phyloP scores from a whole-genome alignment of 2,888 invertebrate genomes.

The Zonitis immaculata region DNA sequence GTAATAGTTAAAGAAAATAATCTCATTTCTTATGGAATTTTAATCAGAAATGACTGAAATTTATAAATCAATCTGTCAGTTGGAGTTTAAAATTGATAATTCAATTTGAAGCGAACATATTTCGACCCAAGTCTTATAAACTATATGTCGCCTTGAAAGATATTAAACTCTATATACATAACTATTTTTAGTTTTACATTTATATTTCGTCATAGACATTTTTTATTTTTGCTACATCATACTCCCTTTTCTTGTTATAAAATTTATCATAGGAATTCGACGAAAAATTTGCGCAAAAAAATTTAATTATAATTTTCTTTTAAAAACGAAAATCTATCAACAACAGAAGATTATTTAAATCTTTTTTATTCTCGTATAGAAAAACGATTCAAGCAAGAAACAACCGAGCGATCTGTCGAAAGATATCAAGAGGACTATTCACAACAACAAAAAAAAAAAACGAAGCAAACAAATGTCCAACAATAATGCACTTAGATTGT shows the following conservation, averaged over 20 bases:
- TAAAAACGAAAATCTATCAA: no score
- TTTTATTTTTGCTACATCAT: no score
- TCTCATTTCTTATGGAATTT: neutral
- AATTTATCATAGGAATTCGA: neutral
- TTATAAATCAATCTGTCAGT: neutral
- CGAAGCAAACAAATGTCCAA: constrained; percentile 2
- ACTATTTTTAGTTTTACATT: constrained; percentile 1
- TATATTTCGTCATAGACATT: neutral
- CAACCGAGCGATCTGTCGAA: neutral
- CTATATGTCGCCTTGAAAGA: neutral
- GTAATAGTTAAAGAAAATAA: neutral
- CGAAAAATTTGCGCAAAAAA: no score
- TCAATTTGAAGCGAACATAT: no score
- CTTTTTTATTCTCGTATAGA: no score
- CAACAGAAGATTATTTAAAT: no score
- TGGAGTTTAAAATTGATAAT: no score
- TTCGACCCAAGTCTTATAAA: neutral
- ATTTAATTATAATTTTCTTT: no score
- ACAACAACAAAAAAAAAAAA: no score
- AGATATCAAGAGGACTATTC: neutral
- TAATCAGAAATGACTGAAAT: neutral
- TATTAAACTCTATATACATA: neutral
- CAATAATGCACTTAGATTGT: constrained; percentile 3
- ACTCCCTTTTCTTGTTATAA: neutral
- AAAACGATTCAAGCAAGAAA: neutral